Percentiles rank a stretch among this genome's conserved stretches.
These are phyloP conservation scores for Sinhomidia bicolor DNA, from an alignment of 2,888 invertebrate genomes.

Conservation along the genomic window DNA sequence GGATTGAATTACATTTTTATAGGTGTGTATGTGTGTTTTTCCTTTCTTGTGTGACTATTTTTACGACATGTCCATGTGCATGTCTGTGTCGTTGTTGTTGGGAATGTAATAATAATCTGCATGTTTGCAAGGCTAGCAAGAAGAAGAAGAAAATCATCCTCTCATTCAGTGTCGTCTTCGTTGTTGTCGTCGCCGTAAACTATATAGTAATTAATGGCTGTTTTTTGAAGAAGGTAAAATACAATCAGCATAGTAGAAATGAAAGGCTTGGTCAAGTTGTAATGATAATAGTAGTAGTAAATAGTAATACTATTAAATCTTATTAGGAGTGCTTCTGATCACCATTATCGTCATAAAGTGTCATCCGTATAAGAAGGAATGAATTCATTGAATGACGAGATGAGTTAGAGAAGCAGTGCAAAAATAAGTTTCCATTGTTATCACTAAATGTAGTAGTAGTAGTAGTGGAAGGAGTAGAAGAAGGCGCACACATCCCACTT, in stretches of 20 bases:
- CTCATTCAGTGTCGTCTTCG: not conserved
- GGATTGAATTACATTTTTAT: constrained; percentile 15
- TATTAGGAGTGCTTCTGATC: constrained; percentile 1
- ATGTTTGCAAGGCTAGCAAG: constrained; percentile 20
- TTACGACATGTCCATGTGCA: not conserved
- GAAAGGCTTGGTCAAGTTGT: constrained; percentile 21
- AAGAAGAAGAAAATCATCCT: constrained; percentile 36
- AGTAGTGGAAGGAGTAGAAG: no score
- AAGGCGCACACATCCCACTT: not conserved
- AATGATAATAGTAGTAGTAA: not conserved
- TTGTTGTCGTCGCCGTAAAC: not conserved
- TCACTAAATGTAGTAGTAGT: not conserved
- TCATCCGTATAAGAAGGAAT: not conserved
- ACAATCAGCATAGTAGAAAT: not conserved
- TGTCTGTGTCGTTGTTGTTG: not conserved
- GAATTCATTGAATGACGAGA: not conserved
- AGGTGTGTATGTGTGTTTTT: constrained; percentile 39
- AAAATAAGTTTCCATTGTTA: not conserved
- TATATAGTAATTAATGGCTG: constrained; percentile 52
- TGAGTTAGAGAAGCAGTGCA: constrained; percentile 48
- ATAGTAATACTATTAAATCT: not conserved
- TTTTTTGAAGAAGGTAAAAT: constrained; percentile 36
- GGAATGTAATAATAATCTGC: not conserved
- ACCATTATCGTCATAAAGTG: not conserved
- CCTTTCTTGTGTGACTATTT: constrained; percentile 38